Percentiles rank a stretch among this genome's conserved stretches.
These are phyloP conservation scores for Cheirogaleus medius DNA, from an alignment of 2,113 vertebrate species.

Conservation along the genomic window DNA sequence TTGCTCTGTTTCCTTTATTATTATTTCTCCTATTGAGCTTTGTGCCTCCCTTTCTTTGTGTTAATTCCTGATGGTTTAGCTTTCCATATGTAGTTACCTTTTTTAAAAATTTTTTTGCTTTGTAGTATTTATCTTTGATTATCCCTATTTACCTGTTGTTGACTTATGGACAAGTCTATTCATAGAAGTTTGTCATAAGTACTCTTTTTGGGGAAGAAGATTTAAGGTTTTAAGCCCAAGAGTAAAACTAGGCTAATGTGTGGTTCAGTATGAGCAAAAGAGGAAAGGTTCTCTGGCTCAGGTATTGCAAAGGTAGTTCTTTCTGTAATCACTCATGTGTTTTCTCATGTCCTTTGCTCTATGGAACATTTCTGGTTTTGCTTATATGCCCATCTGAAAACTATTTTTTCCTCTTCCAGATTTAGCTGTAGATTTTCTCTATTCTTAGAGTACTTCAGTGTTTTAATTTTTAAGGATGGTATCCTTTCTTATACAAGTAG, in stretches of 20 bases:
- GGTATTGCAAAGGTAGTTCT: neutral
- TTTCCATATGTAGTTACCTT: neutral
- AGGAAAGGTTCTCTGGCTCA: neutral
- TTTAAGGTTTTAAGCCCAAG: neutral
- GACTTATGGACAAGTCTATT: neutral
- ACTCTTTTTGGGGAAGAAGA: neutral
- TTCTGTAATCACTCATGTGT: neutral
- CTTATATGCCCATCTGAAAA: neutral
- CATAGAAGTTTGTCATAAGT: neutral
- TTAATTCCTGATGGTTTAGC: neutral
- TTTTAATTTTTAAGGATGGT: neutral
- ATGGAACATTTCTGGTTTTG: neutral
- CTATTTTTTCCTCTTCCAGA: neutral
- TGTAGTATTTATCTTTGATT: neutral
- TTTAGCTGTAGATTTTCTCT: neutral
- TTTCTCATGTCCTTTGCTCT: neutral
- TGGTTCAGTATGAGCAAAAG: neutral
- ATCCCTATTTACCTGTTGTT: neutral
- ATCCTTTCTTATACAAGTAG: neutral
- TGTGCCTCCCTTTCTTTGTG: neutral
- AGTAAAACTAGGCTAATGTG: neutral
- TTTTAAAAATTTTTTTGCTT: too few relatives aligned
- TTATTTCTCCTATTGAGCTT: neutral
- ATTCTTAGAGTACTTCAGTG: neutral
- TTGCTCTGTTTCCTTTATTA: neutral